Base-by-base conservation (phyloP, 2,797 vertebrate species). In the Anolis apletophallus region DNA sequence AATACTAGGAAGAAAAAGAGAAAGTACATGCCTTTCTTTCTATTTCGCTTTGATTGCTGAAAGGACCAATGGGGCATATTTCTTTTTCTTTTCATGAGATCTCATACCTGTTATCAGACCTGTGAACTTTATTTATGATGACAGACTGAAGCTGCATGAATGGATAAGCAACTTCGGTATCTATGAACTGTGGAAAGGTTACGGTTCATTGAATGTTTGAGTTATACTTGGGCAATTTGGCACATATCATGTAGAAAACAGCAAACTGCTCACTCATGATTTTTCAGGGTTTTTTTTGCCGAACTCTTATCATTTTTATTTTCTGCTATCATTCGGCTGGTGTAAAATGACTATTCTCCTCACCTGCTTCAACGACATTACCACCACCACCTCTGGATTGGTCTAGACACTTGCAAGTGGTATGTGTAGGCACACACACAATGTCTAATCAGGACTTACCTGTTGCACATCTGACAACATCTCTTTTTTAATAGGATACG, bases 221-320 rank as follows among this genome's bases (percentile, higher is more conserved):
- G 76, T 91, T 91, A 77, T 87, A 82, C 54, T 84, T 86, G 79
- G 50, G 34, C 29, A 90, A 64, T 93, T 91, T 93, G 88, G 54
- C 64, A 84, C 32, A 90, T 78, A 85, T 74, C 12, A 46, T 75
- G 59, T 80, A 90, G 88, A 90, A 91, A 90, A 90, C 68, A 87
- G 61, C 85, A 85, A 89, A 88, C 23, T 81, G 50, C 36, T 87
- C 81, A 73, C n/a, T 90, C 72, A 59, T 61, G 72, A 0, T 68
- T 92, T 91, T 93, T 1, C 46, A 84, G 78, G 10, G 2, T 26
- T 59, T 69, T 75, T 81, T 11, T 19, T 1, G 16, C n/a, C 55
- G 14, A 92, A 8, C 10, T 59, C 71, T 40, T 40, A 54, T 46
- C 61, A 86, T 87, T 92, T 61, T 91, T 88, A 14, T 90, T 91